Evolutionary conservation across 2,888 invertebrate species (phyloP).

Genomic region (Acronicta alni): DNA sequence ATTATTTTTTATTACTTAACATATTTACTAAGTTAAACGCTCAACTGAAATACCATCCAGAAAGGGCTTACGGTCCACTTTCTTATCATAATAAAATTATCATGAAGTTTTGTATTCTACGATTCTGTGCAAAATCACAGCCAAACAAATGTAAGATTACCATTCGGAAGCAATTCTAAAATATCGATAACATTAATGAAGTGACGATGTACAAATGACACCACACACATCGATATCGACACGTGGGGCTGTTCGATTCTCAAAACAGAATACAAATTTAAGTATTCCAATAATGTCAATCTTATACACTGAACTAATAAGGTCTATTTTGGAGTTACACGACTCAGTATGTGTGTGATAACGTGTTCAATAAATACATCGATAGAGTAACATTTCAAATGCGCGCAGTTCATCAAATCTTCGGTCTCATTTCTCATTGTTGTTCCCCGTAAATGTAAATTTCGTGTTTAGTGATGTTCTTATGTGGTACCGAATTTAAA

Average conservation of each 20-base stretch:
- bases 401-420: conserved; percentile 81
- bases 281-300: conserved; percentile 7
- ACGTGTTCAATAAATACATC: conserved; percentile 76
- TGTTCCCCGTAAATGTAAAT: conserved; percentile 54
- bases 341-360: conserved; percentile 27
- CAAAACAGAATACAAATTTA: conserved; percentile 25
- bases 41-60: too few relatives aligned
- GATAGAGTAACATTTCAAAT: conserved; percentile 76
- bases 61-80: too few relatives aligned
- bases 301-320: conserved; percentile 47
- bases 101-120: background rate
- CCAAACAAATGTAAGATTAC: conserved; percentile 42
- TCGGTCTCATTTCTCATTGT: conserved; percentile 80
- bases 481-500: conserved; percentile 52
- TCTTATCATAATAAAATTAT: too few relatives aligned
- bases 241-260: conserved; percentile 51
- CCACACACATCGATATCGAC: conserved; percentile 77
- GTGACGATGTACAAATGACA: conserved; percentile 75
- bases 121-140: background rate
- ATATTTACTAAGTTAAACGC: too few relatives aligned
- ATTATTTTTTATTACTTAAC: too few relatives aligned
- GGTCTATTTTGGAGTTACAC: conserved; percentile 42
- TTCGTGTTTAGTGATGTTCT: conserved; percentile 50
- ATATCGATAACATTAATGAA: conserved; percentile 71
- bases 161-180: conserved; percentile 62